Conservation (phyloP, 2,888 invertebrate genomes). For the Pocota personata region DNA sequence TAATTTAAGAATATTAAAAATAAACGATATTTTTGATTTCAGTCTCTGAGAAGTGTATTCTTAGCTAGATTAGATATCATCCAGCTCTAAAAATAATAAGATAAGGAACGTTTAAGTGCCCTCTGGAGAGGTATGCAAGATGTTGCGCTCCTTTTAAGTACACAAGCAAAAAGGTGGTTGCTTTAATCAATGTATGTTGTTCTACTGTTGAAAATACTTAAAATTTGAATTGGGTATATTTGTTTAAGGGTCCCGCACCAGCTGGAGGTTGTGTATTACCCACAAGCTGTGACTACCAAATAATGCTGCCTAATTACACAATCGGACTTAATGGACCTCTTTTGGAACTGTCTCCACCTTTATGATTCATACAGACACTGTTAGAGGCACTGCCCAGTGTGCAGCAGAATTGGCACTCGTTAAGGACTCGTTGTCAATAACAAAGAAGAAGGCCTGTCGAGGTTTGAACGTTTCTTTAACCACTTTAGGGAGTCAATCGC, state of each 20-base stretch:
- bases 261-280: constrained; percentile 91
- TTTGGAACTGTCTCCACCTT: constrained; percentile 89
- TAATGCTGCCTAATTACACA: constrained; percentile 89
- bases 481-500: constrained; percentile 86
- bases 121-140: constrained; percentile 91
- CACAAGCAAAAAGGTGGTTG: constrained; percentile 87
- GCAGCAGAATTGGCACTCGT: constrained; percentile 89
- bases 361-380: constrained; percentile 87
- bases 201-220: neutral
- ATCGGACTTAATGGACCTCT: constrained; percentile 93
- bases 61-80: constrained; percentile 91
- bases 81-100: constrained; percentile 92
- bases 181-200: constrained; percentile 88
- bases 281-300: constrained; percentile 90
- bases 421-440: constrained; percentile 86
- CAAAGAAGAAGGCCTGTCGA: constrained; percentile 86
- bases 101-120: constrained; percentile 85
- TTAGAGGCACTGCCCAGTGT: constrained; percentile 85
- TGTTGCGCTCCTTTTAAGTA: constrained; percentile 89
- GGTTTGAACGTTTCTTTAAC: constrained; percentile 86
- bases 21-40: constrained; percentile 67
- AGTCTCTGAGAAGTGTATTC: constrained; percentile 87
- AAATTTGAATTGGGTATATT: constrained; percentile 36
- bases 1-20: too few species aligned
- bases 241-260: constrained; percentile 88